phyloP scores from a whole-genome alignment of 1,140 invertebrate genomes.

The Drosophila pruinosa region DNA sequence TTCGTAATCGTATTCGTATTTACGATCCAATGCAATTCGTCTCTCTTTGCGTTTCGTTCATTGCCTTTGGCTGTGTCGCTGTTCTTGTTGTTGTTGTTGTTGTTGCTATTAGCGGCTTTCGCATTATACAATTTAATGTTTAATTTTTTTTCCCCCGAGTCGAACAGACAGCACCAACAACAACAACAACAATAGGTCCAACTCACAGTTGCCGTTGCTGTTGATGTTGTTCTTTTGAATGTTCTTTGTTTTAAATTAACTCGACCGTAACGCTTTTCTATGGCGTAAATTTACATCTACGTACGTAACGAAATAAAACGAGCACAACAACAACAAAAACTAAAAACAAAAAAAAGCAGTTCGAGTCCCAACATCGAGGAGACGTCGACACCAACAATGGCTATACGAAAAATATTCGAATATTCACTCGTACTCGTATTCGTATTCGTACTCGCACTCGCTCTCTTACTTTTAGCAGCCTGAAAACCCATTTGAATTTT shows the following conservation, averaged over 20 bases:
- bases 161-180: constrained; percentile 31
- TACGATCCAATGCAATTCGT: constrained; percentile 68
- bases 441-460: constrained; percentile 1
- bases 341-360: constrained; percentile 41
- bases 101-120: constrained; percentile 72
- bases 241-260: constrained; percentile 81
- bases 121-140: constrained; percentile 81
- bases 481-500: constrained; percentile 66
- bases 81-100: constrained; percentile 7
- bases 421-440: constrained; percentile 4
- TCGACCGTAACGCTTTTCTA: constrained; percentile 82
- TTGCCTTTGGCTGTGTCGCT: constrained; percentile 51
- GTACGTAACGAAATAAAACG: constrained; percentile 79
- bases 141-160: constrained; percentile 59
- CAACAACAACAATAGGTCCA: constrained; percentile 42
- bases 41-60: constrained; percentile 67
- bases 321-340: constrained; percentile 38
- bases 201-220: constrained; percentile 48
- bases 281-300: constrained; percentile 82
- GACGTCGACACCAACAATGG: constrained; percentile 64
- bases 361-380: constrained; percentile 51
- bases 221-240: constrained; percentile 73
- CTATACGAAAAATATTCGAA: constrained; percentile 26
- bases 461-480: constrained; percentile 7
- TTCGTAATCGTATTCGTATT: constrained; percentile 12